Evolutionary conservation across 2,888 invertebrate species (phyloP).

Genomic region (Melieria crassipennis): DNA sequence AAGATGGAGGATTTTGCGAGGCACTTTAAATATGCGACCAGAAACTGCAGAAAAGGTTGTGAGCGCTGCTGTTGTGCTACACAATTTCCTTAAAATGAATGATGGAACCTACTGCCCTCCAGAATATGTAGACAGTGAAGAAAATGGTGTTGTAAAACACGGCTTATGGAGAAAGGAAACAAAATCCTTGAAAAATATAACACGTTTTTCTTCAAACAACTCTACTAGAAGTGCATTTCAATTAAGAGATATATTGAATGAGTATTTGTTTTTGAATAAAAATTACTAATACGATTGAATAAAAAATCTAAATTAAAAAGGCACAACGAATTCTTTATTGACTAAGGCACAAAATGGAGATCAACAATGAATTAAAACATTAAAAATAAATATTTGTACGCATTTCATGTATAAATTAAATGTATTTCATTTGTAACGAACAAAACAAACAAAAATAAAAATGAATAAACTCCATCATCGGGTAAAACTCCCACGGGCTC

Average conservation of each 20-base stretch:
- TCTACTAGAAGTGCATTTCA: not conserved
- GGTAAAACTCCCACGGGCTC: no score
- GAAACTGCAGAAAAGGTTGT: conserved; percentile 17
- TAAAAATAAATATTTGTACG: no score
- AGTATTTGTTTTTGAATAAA: not conserved
- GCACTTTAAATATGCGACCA: conserved; percentile 15
- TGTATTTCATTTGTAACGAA: no score
- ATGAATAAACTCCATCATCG: no score
- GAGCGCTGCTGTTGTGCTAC: conserved; percentile 14
- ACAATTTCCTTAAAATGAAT: conserved; percentile 21
- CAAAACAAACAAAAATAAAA: not conserved
- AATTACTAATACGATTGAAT: no score
- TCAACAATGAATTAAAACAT: no score
- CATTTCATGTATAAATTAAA: no score
- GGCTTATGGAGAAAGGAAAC: not conserved
- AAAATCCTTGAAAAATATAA: not conserved
- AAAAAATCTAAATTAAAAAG: no score
- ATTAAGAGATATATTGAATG: not conserved
- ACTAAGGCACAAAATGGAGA: no score
- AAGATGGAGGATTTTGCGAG: conserved; percentile 21
- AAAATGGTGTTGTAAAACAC: no score
- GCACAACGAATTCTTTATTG: no score
- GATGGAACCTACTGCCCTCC: conserved; percentile 9
- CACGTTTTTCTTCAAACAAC: not conserved
- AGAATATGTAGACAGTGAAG: not conserved